A percentile compares a stretch with the other conserved stretches of the same genome.
These are phyloP conservation scores for Mimachlamys varia DNA, from an alignment of 2,888 invertebrate species.

Conservation along the genomic window DNA sequence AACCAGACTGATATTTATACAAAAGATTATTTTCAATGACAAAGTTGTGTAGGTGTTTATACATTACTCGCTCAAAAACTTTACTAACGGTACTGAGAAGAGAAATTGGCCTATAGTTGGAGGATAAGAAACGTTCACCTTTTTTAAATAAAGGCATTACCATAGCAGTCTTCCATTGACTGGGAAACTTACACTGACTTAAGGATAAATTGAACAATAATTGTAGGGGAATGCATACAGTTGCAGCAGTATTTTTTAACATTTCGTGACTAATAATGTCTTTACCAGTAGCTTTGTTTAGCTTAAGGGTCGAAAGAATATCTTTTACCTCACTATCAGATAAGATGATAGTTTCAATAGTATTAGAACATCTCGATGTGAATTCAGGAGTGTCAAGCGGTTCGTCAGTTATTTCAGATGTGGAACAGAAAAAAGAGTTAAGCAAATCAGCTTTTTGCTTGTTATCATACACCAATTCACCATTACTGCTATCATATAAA, in stretches of 20 bases:
- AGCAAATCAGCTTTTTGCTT: slow-evolving; percentile 45
- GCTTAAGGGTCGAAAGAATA: slow-evolving; percentile 37
- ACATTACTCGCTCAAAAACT: slow-evolving; percentile 49
- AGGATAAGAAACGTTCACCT: slow-evolving; percentile 36
- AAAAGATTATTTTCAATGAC: slow-evolving; percentile 46
- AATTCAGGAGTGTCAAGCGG: not conserved
- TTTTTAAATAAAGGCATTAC: slow-evolving; percentile 51
- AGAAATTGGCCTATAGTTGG: slow-evolving; percentile 51
- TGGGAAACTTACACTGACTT: slow-evolving; percentile 40
- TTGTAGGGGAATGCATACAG: slow-evolving; percentile 38
- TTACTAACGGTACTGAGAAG: slow-evolving; percentile 50
- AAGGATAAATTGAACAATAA: slow-evolving; percentile 47
- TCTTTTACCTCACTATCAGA: slow-evolving; percentile 39
- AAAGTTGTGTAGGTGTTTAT: slow-evolving; percentile 51
- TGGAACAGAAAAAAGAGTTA: slow-evolving; percentile 44
- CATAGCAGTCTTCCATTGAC: slow-evolving; percentile 46
- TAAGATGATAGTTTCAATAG: slow-evolving; percentile 36
- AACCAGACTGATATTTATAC: slow-evolving; percentile 50
- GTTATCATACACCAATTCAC: slow-evolving; percentile 37
- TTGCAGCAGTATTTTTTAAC: slow-evolving; percentile 37
- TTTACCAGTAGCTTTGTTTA: slow-evolving; percentile 47
- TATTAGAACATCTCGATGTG: not conserved
- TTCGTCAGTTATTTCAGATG: slow-evolving; percentile 40
- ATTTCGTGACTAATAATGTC: slow-evolving; percentile 50
- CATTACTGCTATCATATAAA: slow-evolving; percentile 35